A percentile compares a stretch with the other conserved stretches of the same genome.
Evolutionary conservation across 2,797 vertebrate species (phyloP).

Genomic region (Salarias fasciatus): DNA sequence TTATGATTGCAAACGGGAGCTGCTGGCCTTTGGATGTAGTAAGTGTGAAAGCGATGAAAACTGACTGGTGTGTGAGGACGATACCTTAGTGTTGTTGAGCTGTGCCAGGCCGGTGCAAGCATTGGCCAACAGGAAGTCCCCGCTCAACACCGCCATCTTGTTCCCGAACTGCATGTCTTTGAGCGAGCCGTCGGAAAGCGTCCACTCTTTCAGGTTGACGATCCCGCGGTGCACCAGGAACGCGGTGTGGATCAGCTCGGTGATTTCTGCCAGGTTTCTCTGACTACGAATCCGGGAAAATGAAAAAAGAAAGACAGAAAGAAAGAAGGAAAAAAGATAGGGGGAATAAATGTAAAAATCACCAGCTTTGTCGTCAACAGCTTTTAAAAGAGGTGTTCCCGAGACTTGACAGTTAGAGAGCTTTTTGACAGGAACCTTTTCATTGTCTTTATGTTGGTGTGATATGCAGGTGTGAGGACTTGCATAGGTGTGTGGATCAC

Average conservation of each 20-base stretch:
- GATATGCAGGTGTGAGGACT: conserved; percentile 7
- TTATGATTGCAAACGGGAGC: background rate
- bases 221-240: conserved; percentile 97
- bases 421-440: conserved; percentile 53
- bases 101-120: conserved; percentile 94
- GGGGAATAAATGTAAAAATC: conserved; percentile 26
- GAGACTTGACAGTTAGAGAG: conserved; percentile 40
- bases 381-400: conserved; percentile 28
- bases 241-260: conserved; percentile 95
- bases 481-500: conserved; percentile 23
- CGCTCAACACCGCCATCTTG: conserved; percentile 97
- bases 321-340: conserved; percentile 14
- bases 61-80: conserved; percentile 42
- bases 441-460: conserved; percentile 23
- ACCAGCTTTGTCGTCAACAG: conserved; percentile 16
- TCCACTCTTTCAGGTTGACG: conserved; percentile 92
- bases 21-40: conserved; percentile 1
- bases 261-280: conserved; percentile 96
- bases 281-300: conserved; percentile 82
- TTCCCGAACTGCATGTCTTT: conserved; percentile 99
- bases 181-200: conserved; percentile 88
- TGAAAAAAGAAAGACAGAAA: conserved; percentile 36
- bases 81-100: conserved; percentile 96
- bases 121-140: conserved; percentile 96
- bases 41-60: conserved; percentile 35